A percentile compares a stretch with the other conserved stretches of the same genome.
Evolutionary conservation across 2,888 invertebrate species (phyloP).

Genomic region (Agrotis ipsilon): DNA sequence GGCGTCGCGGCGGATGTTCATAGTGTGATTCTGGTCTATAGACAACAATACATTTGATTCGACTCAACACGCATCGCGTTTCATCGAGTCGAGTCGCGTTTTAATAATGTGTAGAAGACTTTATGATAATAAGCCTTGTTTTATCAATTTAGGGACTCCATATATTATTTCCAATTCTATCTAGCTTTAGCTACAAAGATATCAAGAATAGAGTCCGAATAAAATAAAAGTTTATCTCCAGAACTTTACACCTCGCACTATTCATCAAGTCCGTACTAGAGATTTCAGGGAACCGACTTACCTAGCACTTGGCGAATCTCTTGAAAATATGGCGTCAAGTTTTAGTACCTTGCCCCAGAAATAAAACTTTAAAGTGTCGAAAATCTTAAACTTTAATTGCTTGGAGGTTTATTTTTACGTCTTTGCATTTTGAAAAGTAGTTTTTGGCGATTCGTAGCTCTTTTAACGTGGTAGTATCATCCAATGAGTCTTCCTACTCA

Average conservation of each 20-base stretch:
- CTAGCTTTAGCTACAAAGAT: background rate
- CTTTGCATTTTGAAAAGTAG: background rate
- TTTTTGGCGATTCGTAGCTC: too few species aligned
- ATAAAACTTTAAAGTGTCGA: slow-evolving; percentile 7
- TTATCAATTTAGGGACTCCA: background rate
- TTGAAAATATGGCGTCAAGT: slow-evolving; percentile 37
- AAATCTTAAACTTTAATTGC: background rate
- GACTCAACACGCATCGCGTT: too few species aligned
- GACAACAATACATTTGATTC: too few species aligned
- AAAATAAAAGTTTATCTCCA: background rate
- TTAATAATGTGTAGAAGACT: too few species aligned
- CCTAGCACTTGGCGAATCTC: slow-evolving; percentile 15
- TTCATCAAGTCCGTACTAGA: slow-evolving; percentile 9
- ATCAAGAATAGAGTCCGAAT: background rate
- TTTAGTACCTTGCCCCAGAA: slow-evolving; percentile 11
- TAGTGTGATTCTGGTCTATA: too few species aligned
- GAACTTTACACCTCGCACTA: slow-evolving; percentile 3
- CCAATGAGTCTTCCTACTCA: too few species aligned
- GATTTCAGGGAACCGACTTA: slow-evolving; percentile 17
- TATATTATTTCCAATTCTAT: background rate
- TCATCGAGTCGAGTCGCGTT: too few species aligned
- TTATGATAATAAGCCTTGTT: too few species aligned
- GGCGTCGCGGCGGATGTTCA: too few species aligned
- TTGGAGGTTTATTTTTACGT: too few species aligned
- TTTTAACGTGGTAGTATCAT: too few species aligned